Percentiles rank a stretch among this genome's conserved stretches.
Evolutionary conservation across 2,888 invertebrate genomes (phyloP).

Genomic region (Drosophila trichaetosa): DNA sequence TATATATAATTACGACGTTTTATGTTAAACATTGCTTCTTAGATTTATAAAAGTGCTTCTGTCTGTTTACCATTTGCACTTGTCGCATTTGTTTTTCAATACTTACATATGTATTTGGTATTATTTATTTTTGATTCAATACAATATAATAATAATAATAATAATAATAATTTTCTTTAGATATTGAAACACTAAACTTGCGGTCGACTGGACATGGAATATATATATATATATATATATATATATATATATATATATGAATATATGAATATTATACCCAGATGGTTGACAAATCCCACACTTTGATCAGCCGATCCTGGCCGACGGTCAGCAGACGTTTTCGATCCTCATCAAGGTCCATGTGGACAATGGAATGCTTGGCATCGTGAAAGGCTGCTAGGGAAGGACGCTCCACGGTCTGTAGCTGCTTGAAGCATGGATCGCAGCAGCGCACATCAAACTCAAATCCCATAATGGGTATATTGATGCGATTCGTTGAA

Average conservation of each 20-base stretch:
- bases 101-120: constrained; percentile 57
- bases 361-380: constrained; percentile 94
- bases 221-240: neutral
- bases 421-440: constrained; percentile 92
- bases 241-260: constrained; percentile 1
- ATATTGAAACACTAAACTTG: constrained; percentile 25
- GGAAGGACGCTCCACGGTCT: constrained; percentile 95
- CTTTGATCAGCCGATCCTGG: constrained; percentile 97
- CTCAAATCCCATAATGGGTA: constrained; percentile 99
- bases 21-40: constrained; percentile 57
- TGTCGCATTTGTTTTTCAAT: constrained; percentile 30
- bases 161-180: constrained; percentile 16
- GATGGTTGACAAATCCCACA: constrained; percentile 93
- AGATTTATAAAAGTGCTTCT: constrained; percentile 15
- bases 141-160: constrained; percentile 26
- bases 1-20: constrained; percentile 25
- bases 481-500: constrained; percentile 93
- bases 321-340: constrained; percentile 96
- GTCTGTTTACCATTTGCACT: constrained; percentile 3
- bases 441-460: constrained; percentile 98
- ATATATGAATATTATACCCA: constrained; percentile 73
- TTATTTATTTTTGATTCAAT: constrained; percentile 44
- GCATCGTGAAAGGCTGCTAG: constrained; percentile 98
- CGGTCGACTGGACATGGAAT: constrained; percentile 9
- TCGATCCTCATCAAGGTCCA: constrained; percentile 95